Evolutionary conservation across 2,113 vertebrate genomes (phyloP).

Genomic region (Pedetes capensis): DNA sequence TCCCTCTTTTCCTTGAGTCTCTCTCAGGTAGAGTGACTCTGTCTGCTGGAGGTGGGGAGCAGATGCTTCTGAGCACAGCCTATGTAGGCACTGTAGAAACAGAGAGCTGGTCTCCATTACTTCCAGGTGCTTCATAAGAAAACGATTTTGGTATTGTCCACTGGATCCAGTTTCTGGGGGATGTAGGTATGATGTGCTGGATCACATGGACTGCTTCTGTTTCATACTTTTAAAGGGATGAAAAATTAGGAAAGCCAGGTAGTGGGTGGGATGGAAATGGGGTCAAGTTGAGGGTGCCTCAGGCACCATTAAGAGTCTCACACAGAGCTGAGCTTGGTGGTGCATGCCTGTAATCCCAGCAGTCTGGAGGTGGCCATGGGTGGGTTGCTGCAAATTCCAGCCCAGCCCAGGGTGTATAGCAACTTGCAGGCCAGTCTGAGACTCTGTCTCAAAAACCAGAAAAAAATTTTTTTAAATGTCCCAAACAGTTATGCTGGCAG

Average conservation of each 20-base stretch:
- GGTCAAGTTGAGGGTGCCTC: background rate
- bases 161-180: too few species aligned
- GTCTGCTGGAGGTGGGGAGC: background rate
- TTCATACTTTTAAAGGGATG: background rate
- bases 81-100: accelerated
- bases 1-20: background rate
- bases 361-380: too few species aligned
- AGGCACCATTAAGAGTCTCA: background rate
- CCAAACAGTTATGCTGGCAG: background rate
- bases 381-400: too few species aligned
- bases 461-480: too few species aligned
- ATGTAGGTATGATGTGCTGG: background rate
- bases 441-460: too few species aligned
- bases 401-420: too few species aligned
- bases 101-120: background rate
- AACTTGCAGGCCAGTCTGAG: too few species aligned
- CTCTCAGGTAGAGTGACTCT: background rate
- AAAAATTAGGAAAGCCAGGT: background rate
- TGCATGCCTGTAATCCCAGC: too few species aligned
- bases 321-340: too few species aligned
- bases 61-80: background rate
- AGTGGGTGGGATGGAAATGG: background rate
- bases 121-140: background rate
- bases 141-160: background rate
- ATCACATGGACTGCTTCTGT: background rate